A percentile compares a stretch with the other conserved stretches of the same genome.
These are phyloP conservation scores for Cyrtorhinus lividipennis DNA, from an alignment of 1,140 invertebrate genomes.

Conservation along the genomic window DNA sequence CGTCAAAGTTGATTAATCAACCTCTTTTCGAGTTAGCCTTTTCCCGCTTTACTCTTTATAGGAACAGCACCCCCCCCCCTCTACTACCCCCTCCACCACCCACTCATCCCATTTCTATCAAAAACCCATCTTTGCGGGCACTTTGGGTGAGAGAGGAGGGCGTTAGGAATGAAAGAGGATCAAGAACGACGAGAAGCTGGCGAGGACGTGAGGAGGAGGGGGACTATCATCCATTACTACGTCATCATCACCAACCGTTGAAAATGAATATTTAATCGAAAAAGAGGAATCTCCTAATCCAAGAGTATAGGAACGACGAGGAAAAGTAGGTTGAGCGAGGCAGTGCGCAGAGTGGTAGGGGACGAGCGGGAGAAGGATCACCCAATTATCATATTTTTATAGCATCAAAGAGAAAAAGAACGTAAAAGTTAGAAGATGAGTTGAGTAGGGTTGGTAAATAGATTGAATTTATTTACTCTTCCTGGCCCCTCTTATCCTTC, in stretches of 20 bases:
- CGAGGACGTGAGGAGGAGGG: background rate
- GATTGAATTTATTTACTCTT: conserved; percentile 26
- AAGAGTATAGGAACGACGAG: background rate
- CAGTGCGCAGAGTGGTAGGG: background rate
- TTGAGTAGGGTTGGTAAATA: conserved; percentile 13
- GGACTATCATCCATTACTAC: conserved; percentile 17
- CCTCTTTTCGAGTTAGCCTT: conserved; percentile 3
- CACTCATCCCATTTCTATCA: background rate
- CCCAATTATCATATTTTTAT: conserved; percentile 26
- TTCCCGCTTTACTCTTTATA: background rate
- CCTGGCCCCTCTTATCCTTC: background rate
- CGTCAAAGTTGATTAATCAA: conserved; percentile 17
- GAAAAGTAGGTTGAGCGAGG: background rate
- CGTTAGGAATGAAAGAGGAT: background rate
- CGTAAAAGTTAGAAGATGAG: conserved; percentile 23
- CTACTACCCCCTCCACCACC: no score
- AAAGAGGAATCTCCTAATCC: conserved; percentile 9
- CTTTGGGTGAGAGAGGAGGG: background rate
- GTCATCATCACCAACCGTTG: conserved; percentile 13
- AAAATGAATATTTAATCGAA: conserved; percentile 21
- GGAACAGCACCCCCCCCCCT: no score
- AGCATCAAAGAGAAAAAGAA: conserved; percentile 25
- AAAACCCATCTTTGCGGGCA: background rate
- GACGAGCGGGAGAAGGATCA: conserved; percentile 7
- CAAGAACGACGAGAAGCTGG: background rate